Conservation (phyloP, 1,140 invertebrate species). For the Phortica variegata region DNA sequence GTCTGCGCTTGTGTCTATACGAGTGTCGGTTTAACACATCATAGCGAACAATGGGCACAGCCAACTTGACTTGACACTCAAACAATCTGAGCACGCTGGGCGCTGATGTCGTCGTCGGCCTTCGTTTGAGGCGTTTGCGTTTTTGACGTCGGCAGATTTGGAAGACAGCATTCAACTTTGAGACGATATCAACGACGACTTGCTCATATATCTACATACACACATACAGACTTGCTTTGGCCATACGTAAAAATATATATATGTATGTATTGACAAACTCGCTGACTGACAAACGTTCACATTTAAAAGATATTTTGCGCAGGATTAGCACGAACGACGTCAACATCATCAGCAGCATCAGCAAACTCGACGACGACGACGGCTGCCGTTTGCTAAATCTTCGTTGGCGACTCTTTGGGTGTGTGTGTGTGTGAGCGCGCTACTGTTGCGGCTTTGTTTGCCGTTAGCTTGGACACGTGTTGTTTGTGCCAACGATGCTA, state of each 20-base stretch:
- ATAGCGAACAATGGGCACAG: conserved; percentile 38
- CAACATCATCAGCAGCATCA: too few relatives aligned
- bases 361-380: too few relatives aligned
- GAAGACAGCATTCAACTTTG: conserved; percentile 14
- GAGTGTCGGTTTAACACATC: conserved; percentile 51
- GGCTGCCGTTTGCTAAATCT: too few relatives aligned
- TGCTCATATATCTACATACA: too few relatives aligned
- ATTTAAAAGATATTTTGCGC: conserved; percentile 50
- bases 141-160: conserved; percentile 47
- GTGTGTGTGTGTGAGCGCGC: background rate
- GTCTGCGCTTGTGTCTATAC: conserved; percentile 43
- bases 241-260: too few relatives aligned
- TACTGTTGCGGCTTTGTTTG: conserved; percentile 2
- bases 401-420: background rate
- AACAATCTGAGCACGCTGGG: too few relatives aligned
- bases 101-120: conserved; percentile 19
- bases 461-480: conserved; percentile 37
- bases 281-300: conserved; percentile 35
- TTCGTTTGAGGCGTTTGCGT: conserved; percentile 41
- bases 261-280: conserved; percentile 2
- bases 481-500: conserved; percentile 2
- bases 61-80: too few relatives aligned
- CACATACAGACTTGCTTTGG: too few relatives aligned
- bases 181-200: background rate
- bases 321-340: conserved; percentile 25